Evolutionary conservation across 1,140 invertebrate species (phyloP).

Genomic region (Magallana gigas): DNA sequence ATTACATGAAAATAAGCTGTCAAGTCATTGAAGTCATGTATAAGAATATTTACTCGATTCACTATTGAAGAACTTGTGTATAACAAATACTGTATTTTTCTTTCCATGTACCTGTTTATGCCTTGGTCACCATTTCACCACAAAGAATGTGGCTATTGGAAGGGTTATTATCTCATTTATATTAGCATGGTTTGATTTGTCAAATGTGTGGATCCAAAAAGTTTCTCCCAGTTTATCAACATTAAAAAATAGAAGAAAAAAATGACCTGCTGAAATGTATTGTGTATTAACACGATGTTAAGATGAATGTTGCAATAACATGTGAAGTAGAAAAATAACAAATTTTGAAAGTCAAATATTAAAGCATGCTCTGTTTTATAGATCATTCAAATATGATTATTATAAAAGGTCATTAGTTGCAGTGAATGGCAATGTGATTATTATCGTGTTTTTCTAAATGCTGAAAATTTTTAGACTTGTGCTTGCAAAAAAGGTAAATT

Average conservation of each 20-base stretch:
- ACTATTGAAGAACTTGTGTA: not conserved
- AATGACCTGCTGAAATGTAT: not conserved
- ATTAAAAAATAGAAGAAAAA: too few relatives aligned
- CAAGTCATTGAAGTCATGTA: too few relatives aligned
- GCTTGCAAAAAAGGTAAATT: too few relatives aligned
- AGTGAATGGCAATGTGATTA: too few relatives aligned
- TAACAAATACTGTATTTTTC: constrained; percentile 27
- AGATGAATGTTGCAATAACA: not conserved
- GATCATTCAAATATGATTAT: not conserved
- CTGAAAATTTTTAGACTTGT: too few relatives aligned
- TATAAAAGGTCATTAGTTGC: too few relatives aligned
- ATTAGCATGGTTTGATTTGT: constrained; percentile 59
- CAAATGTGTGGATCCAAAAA: not conserved
- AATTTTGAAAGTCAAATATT: not conserved
- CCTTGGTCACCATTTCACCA: constrained; percentile 21
- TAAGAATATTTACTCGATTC: not conserved
- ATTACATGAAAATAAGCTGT: too few relatives aligned
- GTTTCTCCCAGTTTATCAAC: not conserved
- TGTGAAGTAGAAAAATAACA: not conserved
- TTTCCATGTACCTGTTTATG: constrained; percentile 32
- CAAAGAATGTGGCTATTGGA: constrained; percentile 69
- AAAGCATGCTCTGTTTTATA: not conserved
- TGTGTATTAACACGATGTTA: not conserved
- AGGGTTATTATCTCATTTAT: constrained; percentile 67
- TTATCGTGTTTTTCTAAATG: too few relatives aligned